A percentile compares a stretch with the other conserved stretches of the same genome.
Conservation (phyloP, 2,797 vertebrate species). For the Erethizon dorsatum region DNA sequence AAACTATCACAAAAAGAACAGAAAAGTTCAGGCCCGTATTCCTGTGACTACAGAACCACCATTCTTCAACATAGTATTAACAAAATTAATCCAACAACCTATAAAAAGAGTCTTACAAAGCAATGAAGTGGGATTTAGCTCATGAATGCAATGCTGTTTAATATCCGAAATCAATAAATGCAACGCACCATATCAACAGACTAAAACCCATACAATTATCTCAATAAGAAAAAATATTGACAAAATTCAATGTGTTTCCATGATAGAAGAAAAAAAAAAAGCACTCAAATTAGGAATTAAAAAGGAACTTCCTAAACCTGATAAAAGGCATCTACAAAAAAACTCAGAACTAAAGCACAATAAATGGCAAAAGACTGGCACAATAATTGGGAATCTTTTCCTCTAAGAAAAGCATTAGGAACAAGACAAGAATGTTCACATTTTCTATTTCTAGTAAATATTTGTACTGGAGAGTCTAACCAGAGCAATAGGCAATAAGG, state of each 20-base stretch:
- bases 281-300: not conserved
- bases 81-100: not conserved
- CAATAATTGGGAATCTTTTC: not conserved
- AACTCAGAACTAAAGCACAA: not conserved
- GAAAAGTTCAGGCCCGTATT: not conserved
- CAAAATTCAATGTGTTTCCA: slow-evolving; percentile 11
- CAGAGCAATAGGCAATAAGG: not conserved
- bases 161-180: not conserved
- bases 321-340: slow-evolving; percentile 15
- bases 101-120: not conserved
- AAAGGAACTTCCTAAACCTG: not conserved
- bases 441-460: not conserved
- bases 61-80: not conserved
- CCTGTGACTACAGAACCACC: not conserved
- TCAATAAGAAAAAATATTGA: not conserved
- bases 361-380: not conserved
- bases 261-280: not conserved
- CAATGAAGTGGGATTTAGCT: not conserved
- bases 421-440: not conserved
- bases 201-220: not conserved
- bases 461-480: not conserved
- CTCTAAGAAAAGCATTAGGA: not conserved
- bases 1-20: not conserved
- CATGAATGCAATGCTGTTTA: not conserved
- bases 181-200: not conserved